These are phyloP conservation scores for Agonopterix alstromeriana DNA, from an alignment of 2,888 invertebrate genomes.

Conservation along the genomic window DNA sequence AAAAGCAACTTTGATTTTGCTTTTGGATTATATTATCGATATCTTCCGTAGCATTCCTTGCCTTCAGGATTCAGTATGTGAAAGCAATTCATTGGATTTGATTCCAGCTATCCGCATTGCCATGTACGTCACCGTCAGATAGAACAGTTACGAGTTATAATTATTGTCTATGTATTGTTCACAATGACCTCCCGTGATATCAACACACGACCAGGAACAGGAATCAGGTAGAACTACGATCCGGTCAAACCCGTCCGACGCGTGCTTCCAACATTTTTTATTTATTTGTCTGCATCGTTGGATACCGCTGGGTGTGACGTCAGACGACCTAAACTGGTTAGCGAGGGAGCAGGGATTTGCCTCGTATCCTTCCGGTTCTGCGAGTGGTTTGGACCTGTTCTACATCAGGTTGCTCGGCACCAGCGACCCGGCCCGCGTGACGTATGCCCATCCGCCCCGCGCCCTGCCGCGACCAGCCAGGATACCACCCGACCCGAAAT, in stretches of 20 bases:
- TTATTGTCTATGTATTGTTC: constrained; percentile 16
- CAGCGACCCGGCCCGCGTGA: constrained; percentile 42
- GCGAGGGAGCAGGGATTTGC: constrained; percentile 76
- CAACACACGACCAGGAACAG: constrained; percentile 70
- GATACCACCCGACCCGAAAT: constrained; percentile 35
- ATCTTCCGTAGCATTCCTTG: too few species aligned
- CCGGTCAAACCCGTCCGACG: constrained; percentile 75
- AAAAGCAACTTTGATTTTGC: too few species aligned
- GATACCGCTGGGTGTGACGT: constrained; percentile 75
- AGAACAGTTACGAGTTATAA: constrained; percentile 2
- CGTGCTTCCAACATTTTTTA: constrained; percentile 77
- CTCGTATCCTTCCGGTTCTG: constrained; percentile 76
- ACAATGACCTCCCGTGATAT: constrained; percentile 45
- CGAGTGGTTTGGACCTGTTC: constrained; percentile 71
- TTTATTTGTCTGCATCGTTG: constrained; percentile 75
- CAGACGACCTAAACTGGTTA: constrained; percentile 76
- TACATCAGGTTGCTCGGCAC: constrained; percentile 65
- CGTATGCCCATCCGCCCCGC: constrained; percentile 39
- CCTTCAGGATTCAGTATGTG: too few species aligned
- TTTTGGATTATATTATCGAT: too few species aligned
- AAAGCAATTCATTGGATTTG: too few species aligned
- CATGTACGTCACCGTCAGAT: not conserved
- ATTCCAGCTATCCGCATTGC: too few species aligned
- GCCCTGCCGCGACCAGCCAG: constrained; percentile 25
- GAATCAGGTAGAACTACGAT: constrained; percentile 76